Conservation (phyloP, 2,888 invertebrate species). For the Melanophora roralis region DNA sequence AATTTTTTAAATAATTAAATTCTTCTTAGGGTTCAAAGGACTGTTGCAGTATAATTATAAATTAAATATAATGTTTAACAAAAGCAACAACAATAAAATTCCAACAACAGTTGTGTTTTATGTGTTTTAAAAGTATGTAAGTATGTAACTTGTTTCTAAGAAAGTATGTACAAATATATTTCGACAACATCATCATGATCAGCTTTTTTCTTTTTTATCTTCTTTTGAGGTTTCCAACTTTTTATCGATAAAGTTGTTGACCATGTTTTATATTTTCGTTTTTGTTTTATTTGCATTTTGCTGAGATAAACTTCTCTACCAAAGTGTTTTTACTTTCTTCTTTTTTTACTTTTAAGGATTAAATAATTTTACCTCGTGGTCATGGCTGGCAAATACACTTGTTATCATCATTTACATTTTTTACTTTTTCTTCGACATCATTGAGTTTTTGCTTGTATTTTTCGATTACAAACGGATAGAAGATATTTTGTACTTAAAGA, state of each 20-base stretch:
- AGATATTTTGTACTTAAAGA: not conserved
- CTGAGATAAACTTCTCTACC: constrained; percentile 20
- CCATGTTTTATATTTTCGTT: constrained; percentile 16
- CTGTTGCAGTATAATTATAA: constrained; percentile 47
- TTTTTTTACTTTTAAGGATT: constrained; percentile 48
- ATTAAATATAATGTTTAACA: constrained; percentile 44
- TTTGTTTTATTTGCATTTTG: constrained; percentile 1
- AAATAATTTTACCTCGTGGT: constrained; percentile 49
- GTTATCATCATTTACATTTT: constrained; percentile 24
- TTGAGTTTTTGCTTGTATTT: not conserved
- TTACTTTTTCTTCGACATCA: constrained; percentile 16
- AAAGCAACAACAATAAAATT: not conserved
- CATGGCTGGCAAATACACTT: constrained; percentile 46
- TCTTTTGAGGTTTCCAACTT: constrained; percentile 46
- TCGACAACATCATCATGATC: constrained; percentile 26
- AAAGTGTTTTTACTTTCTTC: constrained; percentile 27
- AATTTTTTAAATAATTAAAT: no score
- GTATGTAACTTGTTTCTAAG: not conserved
- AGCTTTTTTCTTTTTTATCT: not conserved
- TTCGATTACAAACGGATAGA: not conserved
- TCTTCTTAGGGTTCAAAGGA: constrained; percentile 31
- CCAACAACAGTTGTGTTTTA: constrained; percentile 3
- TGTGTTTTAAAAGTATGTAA: constrained; percentile 7
- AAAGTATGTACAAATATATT: not conserved
- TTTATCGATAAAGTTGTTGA: constrained; percentile 57